These are phyloP conservation scores for Baccha elongata DNA, from an alignment of 2,888 invertebrate genomes.

Conservation along the genomic window DNA sequence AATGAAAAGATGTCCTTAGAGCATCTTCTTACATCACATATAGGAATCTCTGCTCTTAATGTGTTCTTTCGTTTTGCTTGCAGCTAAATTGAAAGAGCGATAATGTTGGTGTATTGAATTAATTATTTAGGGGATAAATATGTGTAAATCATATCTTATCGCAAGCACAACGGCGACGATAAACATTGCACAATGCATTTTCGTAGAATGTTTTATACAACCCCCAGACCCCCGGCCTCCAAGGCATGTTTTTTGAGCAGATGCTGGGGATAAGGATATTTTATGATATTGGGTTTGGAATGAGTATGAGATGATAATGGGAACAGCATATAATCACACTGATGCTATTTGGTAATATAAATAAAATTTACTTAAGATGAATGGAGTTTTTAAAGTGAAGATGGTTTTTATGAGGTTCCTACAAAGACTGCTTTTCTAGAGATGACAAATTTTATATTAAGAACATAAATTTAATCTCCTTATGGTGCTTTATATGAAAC, in stretches of 20 bases:
- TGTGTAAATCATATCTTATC: constrained; percentile 75
- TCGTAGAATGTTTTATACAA: background rate
- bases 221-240: background rate
- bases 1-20: constrained; percentile 33
- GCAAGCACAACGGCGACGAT: constrained; percentile 48
- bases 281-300: constrained; percentile 7
- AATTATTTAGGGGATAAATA: constrained; percentile 74
- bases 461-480: no score
- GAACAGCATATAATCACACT: constrained; percentile 26
- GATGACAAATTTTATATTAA: no score
- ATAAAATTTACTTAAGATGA: background rate
- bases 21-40: constrained; percentile 11
- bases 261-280: constrained; percentile 11
- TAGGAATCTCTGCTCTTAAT: constrained; percentile 34
- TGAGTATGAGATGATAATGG: constrained; percentile 14
- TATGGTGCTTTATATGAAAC: no score
- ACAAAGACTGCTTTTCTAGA: background rate
- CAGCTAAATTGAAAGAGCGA: constrained; percentile 68
- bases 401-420: background rate
- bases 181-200: constrained; percentile 59
- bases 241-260: background rate
- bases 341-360: constrained; percentile 19
- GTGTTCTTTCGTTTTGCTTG: constrained; percentile 57
- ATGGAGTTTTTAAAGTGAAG: background rate
- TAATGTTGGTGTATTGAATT: constrained; percentile 73